Evolutionary conservation across 1,140 invertebrate genomes (phyloP).

Genomic region (Antheraea pernyi): DNA sequence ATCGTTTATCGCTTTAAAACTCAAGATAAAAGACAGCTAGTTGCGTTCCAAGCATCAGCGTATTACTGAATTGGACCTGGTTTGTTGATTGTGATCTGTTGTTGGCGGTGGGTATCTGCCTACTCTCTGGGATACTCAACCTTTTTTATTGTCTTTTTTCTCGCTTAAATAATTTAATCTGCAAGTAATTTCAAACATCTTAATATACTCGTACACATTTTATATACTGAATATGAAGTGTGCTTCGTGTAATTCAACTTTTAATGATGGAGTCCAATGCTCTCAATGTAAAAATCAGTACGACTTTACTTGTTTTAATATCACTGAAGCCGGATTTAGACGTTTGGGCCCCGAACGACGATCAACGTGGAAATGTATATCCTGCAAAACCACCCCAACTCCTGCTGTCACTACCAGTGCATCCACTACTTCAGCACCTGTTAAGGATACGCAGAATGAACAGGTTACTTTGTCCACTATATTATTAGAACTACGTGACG

Average conservation of each 20-base stretch:
- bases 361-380: constrained; percentile 25
- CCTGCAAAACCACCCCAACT: constrained; percentile 13
- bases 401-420: background rate
- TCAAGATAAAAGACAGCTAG: no score
- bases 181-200: no score
- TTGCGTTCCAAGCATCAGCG: no score
- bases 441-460: background rate
- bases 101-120: no score
- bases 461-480: constrained; percentile 15
- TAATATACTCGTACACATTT: constrained; percentile 5
- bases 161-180: no score
- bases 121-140: no score
- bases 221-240: constrained; percentile 19
- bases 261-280: constrained; percentile 27
- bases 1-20: no score
- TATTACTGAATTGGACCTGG: no score
- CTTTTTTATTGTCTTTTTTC: no score
- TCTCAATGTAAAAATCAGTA: constrained; percentile 19
- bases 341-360: constrained; percentile 24
- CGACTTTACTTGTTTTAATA: constrained; percentile 26
- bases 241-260: constrained; percentile 11
- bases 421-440: background rate
- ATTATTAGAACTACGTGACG: constrained; percentile 16
- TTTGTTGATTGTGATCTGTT: no score
- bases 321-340: constrained; percentile 21